A percentile compares a stretch with the other conserved stretches of the same genome.
Conservation (phyloP, 1,140 invertebrate species). For the Temnothorax longispinosus region DNA sequence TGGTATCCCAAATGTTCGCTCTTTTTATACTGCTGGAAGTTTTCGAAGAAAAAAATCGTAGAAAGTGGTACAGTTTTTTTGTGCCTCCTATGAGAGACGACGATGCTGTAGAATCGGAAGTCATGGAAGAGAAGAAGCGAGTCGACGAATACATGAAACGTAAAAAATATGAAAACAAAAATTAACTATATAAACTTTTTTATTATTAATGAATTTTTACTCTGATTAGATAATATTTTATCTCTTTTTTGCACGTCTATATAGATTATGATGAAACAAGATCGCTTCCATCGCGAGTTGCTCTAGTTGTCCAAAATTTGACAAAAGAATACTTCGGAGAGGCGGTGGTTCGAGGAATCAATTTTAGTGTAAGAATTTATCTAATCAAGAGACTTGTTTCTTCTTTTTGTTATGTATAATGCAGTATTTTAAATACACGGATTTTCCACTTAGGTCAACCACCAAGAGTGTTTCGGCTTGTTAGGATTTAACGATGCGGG, state of each 20-base stretch:
- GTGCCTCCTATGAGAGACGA: not conserved
- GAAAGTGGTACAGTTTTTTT: constrained; percentile 48
- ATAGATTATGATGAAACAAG: constrained; percentile 56
- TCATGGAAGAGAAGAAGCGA: constrained; percentile 47
- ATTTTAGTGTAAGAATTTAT: constrained; percentile 64
- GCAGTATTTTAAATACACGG: constrained; percentile 1
- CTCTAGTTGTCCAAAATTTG: constrained; percentile 62
- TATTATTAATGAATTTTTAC: not conserved
- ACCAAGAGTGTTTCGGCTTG: constrained; percentile 94
- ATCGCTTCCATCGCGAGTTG: constrained; percentile 34
- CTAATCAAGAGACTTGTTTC: not conserved
- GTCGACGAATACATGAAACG: constrained; percentile 64
- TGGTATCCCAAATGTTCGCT: constrained; percentile 53
- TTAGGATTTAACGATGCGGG: constrained; percentile 93
- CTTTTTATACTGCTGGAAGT: constrained; percentile 54
- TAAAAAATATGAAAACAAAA: constrained; percentile 29
- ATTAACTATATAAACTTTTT: not conserved
- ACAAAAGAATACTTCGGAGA: constrained; percentile 48
- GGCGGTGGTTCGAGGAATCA: constrained; percentile 49
- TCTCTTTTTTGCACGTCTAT: not conserved
- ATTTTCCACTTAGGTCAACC: constrained; percentile 81
- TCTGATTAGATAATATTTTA: not conserved
- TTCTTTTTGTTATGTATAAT: not conserved
- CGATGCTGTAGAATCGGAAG: not conserved
- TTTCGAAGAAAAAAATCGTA: constrained; percentile 63